Base-by-base conservation (phyloP, 64 coral and sea anemone species). In the Astreopora myriophthalma region DNA sequence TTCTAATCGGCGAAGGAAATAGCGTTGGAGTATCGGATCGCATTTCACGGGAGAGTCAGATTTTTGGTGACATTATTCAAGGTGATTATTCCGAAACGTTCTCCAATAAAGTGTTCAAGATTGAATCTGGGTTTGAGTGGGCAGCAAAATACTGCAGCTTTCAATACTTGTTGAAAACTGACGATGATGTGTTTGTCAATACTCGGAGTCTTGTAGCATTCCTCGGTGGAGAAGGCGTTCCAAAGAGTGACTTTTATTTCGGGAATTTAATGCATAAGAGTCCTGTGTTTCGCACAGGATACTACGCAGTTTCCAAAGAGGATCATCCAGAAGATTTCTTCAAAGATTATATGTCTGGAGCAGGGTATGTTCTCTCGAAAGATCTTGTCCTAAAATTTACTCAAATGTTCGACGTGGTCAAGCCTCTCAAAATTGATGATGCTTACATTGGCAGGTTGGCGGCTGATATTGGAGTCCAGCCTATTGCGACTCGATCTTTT, bases 61-160 rank as follows among this genome's bases (percentile, higher is more conserved):
- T 92, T 51, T 92, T 84, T 72, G 80, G 81, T 66, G 90, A 92
- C 69, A 92, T 92, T 19, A 72, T 92, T 16, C 90, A 92, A 48
- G 90, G 40, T 25, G 90, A 92, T 76, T 92, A 86, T 37, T 22
- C 49, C 25, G 90, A 92, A 61, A 58, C 80, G 0, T 86, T 92
- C 51, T n/a, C 19, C 10, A 92, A 76, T 86, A 86, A 73, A 61
- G 82, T 82, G 10, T 92, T 71, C 31, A 92, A 92, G 70, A 58
- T 92, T 30, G 30, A 80, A 8, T 85, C 83, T 22, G 81, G 90
- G 1, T 92, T 92, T 57, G 90, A 92, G 60, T 92, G 90, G 90
- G 90, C 80, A 32, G 70, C 69, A 10, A 86, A 91, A 19, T 80
- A 91, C 76, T 91, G 88, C 23, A 91, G 51, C 12, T 91, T 91